Evolutionary conservation across 2,797 vertebrate species (phyloP).

Genomic region (Cryptoprocta ferox): DNA sequence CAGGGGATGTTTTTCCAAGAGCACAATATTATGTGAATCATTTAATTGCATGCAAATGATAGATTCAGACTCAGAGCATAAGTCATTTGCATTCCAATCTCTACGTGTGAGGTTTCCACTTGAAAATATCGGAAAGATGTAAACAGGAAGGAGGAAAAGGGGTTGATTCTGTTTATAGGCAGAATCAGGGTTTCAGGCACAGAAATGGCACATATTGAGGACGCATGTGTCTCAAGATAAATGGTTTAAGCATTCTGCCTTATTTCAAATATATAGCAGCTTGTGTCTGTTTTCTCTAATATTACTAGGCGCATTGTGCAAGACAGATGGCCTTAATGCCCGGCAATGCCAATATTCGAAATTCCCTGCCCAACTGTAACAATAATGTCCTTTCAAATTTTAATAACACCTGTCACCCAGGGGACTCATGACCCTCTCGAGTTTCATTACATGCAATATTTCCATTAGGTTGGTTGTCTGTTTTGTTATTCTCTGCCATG

Average conservation of each 20-base stretch:
- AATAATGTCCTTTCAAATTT: constrained; percentile 68
- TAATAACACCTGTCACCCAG: constrained; percentile 74
- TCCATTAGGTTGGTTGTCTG: background rate
- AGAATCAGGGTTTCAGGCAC: background rate
- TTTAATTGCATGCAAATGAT: background rate
- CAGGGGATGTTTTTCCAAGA: background rate
- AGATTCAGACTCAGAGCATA: background rate
- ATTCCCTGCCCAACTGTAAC: constrained; percentile 65
- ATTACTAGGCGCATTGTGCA: background rate
- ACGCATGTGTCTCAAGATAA: background rate
- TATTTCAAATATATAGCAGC: background rate
- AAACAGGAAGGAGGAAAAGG: background rate
- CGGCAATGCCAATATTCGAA: background rate
- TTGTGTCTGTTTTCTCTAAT: background rate
- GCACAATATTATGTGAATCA: background rate
- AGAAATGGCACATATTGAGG: background rate
- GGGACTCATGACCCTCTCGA: constrained; percentile 46
- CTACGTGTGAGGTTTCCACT: background rate
- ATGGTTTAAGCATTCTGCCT: background rate
- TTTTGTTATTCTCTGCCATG: constrained; percentile 28
- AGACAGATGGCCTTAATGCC: constrained; percentile 66
- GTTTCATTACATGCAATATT: constrained; percentile 45
- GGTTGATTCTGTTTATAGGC: background rate
- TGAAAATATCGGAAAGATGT: background rate
- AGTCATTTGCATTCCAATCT: background rate